Base-by-base conservation (phyloP, 2,797 vertebrate species). In the Mycteria americana region DNA sequence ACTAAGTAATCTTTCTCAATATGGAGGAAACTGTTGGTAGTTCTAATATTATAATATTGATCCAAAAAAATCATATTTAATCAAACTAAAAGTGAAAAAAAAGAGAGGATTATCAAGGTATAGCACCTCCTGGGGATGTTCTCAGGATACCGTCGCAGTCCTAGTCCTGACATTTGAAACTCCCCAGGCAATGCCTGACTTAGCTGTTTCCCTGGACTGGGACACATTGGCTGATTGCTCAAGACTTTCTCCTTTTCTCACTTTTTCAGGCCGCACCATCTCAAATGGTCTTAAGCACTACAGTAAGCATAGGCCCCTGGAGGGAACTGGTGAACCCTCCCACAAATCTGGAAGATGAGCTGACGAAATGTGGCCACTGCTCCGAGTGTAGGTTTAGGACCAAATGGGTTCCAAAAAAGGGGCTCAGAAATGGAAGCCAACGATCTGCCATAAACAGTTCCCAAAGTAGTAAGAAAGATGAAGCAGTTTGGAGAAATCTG, bases 321-420 rank as follows among this genome's bases (percentile, higher is more conserved):
- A 50, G 16, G 13, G 3, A 91, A 77, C 17, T 35, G 4, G 18
- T 48, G 10, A 69, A 2, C 2, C 3, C 9, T 75, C 10, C 18
- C 0, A 0, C 39, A 85, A 45, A 73, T 65, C 35, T 67, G 33
- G 30, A 59, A 88, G 43, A 76, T 0, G 4, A 77, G 27, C 21
- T 56, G 39, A 39, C 64, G 17, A 88, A 72, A 72, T 53, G 6
- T 6, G 14, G 5, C 53, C 59, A 30, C 18, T 64, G 22, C 8
- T 22, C 27, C 18, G 8, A 50, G 7, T 6, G 10, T 17, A 53
- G 4, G 24, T 59, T 91, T 77, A 85, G 33, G 35, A 88, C 16
- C 5, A 83, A 88, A 68, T 54, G 3, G 4, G 4, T 41, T 95
- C n/a, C 25, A 64, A 39, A 83, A 85, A 64, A 9, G 4, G 8